Percentiles rank a stretch among this genome's conserved stretches.
Conservation (phyloP, 1,140 invertebrate genomes). For the Nephotettix cincticeps region DNA sequence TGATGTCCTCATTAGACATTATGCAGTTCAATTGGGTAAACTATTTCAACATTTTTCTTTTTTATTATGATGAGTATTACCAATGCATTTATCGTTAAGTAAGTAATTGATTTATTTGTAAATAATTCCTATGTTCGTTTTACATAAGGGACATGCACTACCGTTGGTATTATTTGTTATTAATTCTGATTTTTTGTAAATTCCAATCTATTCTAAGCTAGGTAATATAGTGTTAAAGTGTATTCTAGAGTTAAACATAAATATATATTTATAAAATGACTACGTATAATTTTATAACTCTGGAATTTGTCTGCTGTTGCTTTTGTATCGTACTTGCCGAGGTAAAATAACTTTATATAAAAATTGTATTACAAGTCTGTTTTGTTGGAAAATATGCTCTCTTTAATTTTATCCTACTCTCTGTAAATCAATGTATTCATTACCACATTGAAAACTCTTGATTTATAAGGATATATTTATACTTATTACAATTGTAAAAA, state of each 20-base stretch:
- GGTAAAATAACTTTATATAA: neutral
- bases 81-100: neutral
- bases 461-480: neutral
- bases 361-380: neutral
- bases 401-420: neutral
- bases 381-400: neutral
- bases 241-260: neutral
- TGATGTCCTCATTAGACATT: no score
- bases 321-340: slow-evolving; percentile 11
- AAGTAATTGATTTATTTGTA: neutral
- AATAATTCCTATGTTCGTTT: neutral
- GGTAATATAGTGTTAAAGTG: neutral
- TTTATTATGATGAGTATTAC: neutral
- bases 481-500: slow-evolving; percentile 12
- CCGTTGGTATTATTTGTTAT: neutral
- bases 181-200: neutral
- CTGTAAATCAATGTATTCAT: neutral
- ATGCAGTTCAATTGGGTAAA: no score
- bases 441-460: neutral
- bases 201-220: neutral
- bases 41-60: no score
- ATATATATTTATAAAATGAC: slow-evolving; percentile 4
- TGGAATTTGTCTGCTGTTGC: slow-evolving; percentile 1
- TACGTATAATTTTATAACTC: slow-evolving; percentile 14
- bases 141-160: neutral